Conservation (phyloP, 2,888 invertebrate species). For the Drosophila rellima region DNA sequence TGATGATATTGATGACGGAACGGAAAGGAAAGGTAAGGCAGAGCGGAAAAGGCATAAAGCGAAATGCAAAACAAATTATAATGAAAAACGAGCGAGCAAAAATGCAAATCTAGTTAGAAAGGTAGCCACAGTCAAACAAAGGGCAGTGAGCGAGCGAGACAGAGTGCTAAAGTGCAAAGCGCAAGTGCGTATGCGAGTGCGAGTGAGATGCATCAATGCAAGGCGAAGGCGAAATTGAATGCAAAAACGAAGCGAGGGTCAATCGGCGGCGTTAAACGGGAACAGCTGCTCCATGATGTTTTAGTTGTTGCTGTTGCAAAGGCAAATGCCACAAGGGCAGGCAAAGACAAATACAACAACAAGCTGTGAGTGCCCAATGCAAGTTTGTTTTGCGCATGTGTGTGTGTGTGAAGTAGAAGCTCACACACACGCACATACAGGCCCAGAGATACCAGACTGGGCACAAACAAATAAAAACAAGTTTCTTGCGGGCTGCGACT, state of each 20-base stretch:
- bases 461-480: constrained; percentile 53
- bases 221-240: constrained; percentile 52
- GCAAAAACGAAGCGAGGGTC: constrained; percentile 58
- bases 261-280: constrained; percentile 45
- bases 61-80: constrained; percentile 56
- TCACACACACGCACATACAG: constrained; percentile 27
- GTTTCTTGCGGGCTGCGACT: constrained; percentile 36
- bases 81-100: constrained; percentile 40
- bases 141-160: constrained; percentile 27
- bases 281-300: constrained; percentile 53
- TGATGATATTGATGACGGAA: constrained; percentile 24
- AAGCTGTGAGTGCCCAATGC: constrained; percentile 30
- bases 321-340: constrained; percentile 47
- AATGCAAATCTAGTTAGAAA: constrained; percentile 57
- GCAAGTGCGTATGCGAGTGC: constrained; percentile 9
- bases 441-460: constrained; percentile 23
- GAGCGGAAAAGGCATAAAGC: constrained; percentile 52
- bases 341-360: constrained; percentile 28
- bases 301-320: constrained; percentile 21
- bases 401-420: constrained; percentile 37
- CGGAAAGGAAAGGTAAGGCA: constrained; percentile 24
- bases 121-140: constrained; percentile 35
- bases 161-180: constrained; percentile 15
- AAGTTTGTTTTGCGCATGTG: constrained; percentile 30
- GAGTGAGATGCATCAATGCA: constrained; percentile 37